Evolutionary conservation across 2,888 invertebrate species (phyloP).

Genomic region (Polyploca ridens): DNA sequence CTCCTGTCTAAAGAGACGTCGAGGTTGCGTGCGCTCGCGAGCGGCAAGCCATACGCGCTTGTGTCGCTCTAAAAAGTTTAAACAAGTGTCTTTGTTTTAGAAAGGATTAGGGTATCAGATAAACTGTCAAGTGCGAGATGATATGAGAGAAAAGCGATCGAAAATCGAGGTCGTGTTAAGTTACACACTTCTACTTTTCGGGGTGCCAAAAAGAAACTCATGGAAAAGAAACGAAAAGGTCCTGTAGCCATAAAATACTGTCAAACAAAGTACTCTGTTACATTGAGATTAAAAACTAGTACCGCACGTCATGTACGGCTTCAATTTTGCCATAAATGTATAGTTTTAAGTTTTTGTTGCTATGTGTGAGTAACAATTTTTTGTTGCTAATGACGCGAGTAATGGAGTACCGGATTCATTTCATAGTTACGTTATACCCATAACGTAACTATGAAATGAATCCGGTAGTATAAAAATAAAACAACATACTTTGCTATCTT

Average conservation of each 20-base stretch:
- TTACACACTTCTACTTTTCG: background rate
- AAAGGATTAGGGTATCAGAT: background rate
- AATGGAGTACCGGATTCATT: too few relatives aligned
- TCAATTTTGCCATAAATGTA: background rate
- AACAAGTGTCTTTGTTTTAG: conserved; percentile 1
- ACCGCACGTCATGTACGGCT: background rate
- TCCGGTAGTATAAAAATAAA: conserved; percentile 4
- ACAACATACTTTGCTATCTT: conserved; percentile 68
- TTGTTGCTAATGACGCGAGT: conserved; percentile 1
- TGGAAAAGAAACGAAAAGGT: too few relatives aligned
- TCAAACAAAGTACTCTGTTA: background rate
- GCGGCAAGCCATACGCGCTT: conserved; percentile 70
- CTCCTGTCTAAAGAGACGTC: conserved; percentile 59
- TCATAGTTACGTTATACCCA: too few relatives aligned
- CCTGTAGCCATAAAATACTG: background rate
- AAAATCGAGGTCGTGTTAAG: conserved; percentile 2
- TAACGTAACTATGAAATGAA: background rate
- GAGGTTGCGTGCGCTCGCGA: conserved; percentile 69
- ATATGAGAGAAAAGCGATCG: background rate
- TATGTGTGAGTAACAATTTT: background rate
- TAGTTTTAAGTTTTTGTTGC: background rate
- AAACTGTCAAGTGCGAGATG: background rate
- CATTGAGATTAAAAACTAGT: background rate
- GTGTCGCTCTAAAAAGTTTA: conserved; percentile 63
- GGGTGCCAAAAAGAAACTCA: background rate